Conservation (phyloP, 2,113 vertebrate genomes). For the Saguinus imperator region DNA sequence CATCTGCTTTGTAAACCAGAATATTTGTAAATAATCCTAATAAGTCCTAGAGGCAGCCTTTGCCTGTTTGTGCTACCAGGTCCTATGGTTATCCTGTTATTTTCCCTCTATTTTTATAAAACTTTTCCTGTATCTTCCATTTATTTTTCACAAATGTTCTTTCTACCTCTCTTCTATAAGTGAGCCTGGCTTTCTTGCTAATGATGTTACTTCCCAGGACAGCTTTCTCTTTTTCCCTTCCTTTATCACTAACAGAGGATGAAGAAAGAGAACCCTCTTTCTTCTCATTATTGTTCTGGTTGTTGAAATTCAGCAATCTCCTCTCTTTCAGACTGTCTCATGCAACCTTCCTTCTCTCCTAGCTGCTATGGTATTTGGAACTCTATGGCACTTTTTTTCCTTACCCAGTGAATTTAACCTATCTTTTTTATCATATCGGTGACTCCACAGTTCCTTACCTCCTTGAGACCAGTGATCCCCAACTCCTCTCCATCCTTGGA, state of each 20-base stretch:
- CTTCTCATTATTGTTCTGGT: not conserved
- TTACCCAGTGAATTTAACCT: not conserved
- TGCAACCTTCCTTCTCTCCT: not conserved
- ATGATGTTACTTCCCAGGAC: not conserved
- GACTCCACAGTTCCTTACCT: not conserved
- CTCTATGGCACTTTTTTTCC: not conserved
- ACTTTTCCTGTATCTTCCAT: not conserved
- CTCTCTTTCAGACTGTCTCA: not conserved
- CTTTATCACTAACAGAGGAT: not conserved
- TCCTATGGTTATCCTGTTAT: not conserved
- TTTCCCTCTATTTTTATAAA: not conserved
- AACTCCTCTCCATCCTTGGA: not conserved
- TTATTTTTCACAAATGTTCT: not conserved
- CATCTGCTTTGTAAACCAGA: not conserved
- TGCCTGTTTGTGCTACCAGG: not conserved
- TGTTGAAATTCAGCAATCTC: not conserved
- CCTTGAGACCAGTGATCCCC: not conserved
- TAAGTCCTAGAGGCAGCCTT: not conserved
- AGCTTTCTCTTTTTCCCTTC: not conserved
- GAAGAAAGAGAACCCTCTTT: not conserved
- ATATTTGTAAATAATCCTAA: not conserved
- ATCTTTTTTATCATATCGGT: not conserved
- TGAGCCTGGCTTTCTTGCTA: not conserved
- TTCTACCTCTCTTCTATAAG: not conserved
- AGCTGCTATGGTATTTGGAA: not conserved